Conservation (phyloP, 2,888 invertebrate genomes). For the Latheticus oryzae region DNA sequence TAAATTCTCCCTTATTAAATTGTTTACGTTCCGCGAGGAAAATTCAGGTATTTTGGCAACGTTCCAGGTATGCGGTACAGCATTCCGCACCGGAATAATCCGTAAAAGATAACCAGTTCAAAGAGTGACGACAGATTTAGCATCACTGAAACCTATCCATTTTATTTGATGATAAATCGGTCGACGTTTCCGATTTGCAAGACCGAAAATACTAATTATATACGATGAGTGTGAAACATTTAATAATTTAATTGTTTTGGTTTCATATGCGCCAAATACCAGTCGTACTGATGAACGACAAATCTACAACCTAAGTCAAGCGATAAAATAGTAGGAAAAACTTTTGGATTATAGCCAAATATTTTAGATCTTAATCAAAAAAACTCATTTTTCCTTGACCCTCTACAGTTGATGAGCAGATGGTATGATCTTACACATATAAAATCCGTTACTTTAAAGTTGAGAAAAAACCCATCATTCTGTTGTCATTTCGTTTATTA, state of each 20-base stretch:
- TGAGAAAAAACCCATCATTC: constrained; percentile 12
- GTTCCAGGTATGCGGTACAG: constrained; percentile 14
- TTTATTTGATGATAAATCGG: constrained; percentile 11
- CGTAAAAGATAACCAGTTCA: constrained; percentile 14
- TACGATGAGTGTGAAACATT: background rate
- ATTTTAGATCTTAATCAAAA: no score
- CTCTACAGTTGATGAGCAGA: constrained; percentile 14
- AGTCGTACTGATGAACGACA: background rate
- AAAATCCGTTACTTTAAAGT: constrained; percentile 3
- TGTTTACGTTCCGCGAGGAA: constrained; percentile 18
- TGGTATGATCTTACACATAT: constrained; percentile 4
- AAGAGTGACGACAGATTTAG: constrained; percentile 15
- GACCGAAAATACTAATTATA: constrained; percentile 6
- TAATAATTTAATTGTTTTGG: constrained; percentile 24
- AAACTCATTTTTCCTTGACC: no score
- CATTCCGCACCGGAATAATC: constrained; percentile 24
- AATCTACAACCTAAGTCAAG: constrained; percentile 16
- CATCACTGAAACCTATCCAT: constrained; percentile 14
- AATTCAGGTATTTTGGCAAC: constrained; percentile 26
- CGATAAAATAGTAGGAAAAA: constrained; percentile 9
- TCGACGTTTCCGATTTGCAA: constrained; percentile 12
- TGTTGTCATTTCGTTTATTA: constrained; percentile 16
- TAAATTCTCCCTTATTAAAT: no score
- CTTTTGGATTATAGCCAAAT: constrained; percentile 17
- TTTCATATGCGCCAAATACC: constrained; percentile 10